These are phyloP conservation scores for Neodiprion fabricii DNA, from an alignment of 1,140 invertebrate species.

Conservation along the genomic window DNA sequence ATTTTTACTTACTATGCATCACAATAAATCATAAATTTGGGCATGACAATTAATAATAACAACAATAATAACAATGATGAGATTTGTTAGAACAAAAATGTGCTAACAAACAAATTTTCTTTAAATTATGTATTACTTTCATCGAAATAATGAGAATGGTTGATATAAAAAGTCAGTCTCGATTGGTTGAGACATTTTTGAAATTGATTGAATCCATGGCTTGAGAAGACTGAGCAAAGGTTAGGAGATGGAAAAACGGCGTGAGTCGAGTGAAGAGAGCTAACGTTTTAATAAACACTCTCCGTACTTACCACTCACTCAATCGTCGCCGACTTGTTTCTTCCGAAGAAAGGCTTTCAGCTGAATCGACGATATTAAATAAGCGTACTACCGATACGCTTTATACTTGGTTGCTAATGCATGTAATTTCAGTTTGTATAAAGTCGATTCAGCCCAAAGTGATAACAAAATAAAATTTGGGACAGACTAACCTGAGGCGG, in stretches of 20 bases:
- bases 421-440: neutral
- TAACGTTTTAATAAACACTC: conserved; percentile 41
- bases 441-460: conserved; percentile 37
- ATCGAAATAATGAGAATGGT: too few species aligned
- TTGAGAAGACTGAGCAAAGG: neutral
- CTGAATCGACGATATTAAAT: neutral
- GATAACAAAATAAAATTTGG: conserved; percentile 50
- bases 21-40: too few species aligned
- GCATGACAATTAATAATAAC: too few species aligned
- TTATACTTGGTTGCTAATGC: neutral
- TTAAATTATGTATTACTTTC: too few species aligned
- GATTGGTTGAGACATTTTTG: neutral
- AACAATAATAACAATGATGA: too few species aligned
- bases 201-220: neutral
- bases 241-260: conserved; percentile 29
- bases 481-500: conserved; percentile 59
- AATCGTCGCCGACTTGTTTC: conserved; percentile 55
- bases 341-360: conserved; percentile 48
- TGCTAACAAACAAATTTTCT: too few species aligned
- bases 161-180: too few species aligned
- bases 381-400: neutral
- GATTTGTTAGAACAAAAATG: too few species aligned
- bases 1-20: too few species aligned
- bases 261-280: conserved; percentile 49
- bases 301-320: conserved; percentile 61